A percentile compares a stretch with the other conserved stretches of the same genome.
These are phyloP conservation scores for Saturnia pavonia DNA, from an alignment of 2,888 invertebrate species.

Conservation along the genomic window DNA sequence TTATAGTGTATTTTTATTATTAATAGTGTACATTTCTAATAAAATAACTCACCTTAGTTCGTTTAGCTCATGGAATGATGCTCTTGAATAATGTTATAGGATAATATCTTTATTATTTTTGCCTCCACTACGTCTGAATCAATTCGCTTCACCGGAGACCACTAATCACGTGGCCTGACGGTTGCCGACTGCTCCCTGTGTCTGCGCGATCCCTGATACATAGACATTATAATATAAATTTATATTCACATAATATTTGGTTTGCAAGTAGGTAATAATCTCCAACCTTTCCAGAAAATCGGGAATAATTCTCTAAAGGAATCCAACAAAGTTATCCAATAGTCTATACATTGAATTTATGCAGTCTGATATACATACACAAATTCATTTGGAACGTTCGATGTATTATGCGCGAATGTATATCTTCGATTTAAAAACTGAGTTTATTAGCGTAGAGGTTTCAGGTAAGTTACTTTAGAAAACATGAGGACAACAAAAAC, in stretches of 20 bases:
- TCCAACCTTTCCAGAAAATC: conserved; percentile 22
- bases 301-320: background rate
- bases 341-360: conserved; percentile 16
- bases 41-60: conserved; percentile 6
- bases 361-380: background rate
- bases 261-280: conserved; percentile 7
- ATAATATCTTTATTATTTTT: no score
- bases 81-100: background rate
- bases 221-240: conserved; percentile 41
- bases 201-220: conserved; percentile 24
- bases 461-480: conserved; percentile 4
- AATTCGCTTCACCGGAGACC: conserved; percentile 27
- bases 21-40: background rate
- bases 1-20: background rate
- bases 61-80: background rate
- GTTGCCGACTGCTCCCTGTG: conserved; percentile 42
- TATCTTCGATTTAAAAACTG: background rate
- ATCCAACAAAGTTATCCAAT: conserved; percentile 1
- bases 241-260: conserved; percentile 26
- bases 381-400: background rate
- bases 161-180: conserved; percentile 50
- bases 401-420: conserved; percentile 1
- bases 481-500: conserved; percentile 1
- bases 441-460: background rate
- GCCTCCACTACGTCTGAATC: background rate